Base-by-base conservation (phyloP, 2,797 vertebrate genomes). In the Poeciliopsis turneri region DNA sequence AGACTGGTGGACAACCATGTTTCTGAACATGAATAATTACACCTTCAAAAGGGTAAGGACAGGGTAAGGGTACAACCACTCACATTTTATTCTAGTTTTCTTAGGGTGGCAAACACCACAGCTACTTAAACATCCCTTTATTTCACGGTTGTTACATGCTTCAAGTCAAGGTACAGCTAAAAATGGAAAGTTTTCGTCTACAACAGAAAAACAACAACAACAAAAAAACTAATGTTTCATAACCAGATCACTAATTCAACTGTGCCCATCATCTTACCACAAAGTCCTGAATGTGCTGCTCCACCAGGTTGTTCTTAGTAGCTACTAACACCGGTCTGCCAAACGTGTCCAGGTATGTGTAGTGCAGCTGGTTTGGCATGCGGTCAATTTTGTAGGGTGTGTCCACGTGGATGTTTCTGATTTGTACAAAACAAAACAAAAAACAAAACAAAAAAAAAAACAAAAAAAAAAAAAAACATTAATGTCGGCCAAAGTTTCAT, bases 251-350 rank as follows among this genome's bases (percentile, higher is more conserved):
- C 12, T 70, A 23, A 70, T 28, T 28, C 39, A 43, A 3, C 12
- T 70, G 12, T 70, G 13, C 25, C 23, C 68, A 45, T 15, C 23
- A 23, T 64, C 20, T 30, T 30, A 99, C 98, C 96, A 99, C 98
- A 0, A 99, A 94, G 87, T 99, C 98, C 92, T 99, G 98, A 88
- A 99, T 99, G 89, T 99, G 98, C 91, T 99, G 98, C 86, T 99
- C 98, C 82, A 99, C 98, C 90, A 99, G 92, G 78, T 99, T 99
- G 84, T 66, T 97, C 95, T 99, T 99, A 51, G 96, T 97, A 76
- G 97, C 98, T 4, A 99, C 96, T 75, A 99, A 95, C 85, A 99
- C 98, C 0, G 98, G 97, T 15, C 98, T 96, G 69, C 98, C 98
- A 39, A 99, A 99, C 0, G 98, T 99, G 89, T 99, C 98, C 90